phyloP scores from a whole-genome alignment of 2,888 invertebrate species.

The Clusia tigrina region DNA sequence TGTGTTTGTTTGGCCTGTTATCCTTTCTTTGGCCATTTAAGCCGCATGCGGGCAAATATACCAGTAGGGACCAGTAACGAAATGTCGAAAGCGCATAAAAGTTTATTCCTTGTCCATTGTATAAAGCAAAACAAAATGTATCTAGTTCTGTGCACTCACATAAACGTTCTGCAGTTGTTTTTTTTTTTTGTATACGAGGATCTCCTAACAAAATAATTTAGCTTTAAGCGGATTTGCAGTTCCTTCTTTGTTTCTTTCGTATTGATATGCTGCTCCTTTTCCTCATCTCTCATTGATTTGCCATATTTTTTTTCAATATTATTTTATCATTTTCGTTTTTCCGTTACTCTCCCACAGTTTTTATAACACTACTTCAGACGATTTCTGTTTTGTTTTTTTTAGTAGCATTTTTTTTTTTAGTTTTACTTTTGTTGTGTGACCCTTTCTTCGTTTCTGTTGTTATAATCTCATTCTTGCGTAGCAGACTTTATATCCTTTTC shows the following conservation, averaged over 20 bases:
- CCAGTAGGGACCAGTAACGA: not conserved
- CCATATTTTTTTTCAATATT: not conserved
- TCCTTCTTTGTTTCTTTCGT: not conserved
- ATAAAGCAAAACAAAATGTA: no score
- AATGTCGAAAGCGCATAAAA: not conserved
- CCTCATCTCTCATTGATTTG: not conserved
- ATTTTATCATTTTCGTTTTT: not conserved
- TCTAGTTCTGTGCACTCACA: not conserved
- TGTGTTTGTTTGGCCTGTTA: not conserved
- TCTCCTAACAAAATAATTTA: slow-evolving; percentile 9
- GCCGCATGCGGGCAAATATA: not conserved
- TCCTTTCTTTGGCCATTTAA: slow-evolving; percentile 1
- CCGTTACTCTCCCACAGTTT: no score
- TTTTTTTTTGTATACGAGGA: not conserved
- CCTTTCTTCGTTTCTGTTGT: not conserved
- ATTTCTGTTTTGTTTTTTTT: not conserved
- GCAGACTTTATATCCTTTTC: not conserved
- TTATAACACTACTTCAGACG: no score
- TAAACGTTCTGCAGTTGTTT: not conserved
- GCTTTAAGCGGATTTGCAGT: slow-evolving; percentile 1
- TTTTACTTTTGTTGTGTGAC: not conserved
- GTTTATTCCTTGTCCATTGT: not conserved
- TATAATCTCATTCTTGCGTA: not conserved
- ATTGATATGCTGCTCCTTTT: not conserved
- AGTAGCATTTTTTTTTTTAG: not conserved